Conservation (phyloP, 2,113 vertebrate genomes). For the Polyodon spathula region DNA sequence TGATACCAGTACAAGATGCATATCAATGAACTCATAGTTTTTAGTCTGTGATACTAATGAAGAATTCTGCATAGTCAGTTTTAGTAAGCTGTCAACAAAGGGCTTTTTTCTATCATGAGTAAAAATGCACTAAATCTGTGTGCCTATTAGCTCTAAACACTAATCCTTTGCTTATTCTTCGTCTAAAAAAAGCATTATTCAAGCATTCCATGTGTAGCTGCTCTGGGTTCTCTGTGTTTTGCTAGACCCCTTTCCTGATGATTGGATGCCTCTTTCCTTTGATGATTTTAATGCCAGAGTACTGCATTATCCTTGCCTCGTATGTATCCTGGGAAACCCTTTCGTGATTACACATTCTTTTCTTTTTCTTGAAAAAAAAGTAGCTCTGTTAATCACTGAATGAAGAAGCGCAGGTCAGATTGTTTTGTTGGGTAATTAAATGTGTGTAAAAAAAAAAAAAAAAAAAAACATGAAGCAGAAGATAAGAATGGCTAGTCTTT, state of each 20-base stretch:
- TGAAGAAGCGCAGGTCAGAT: constrained; percentile 9
- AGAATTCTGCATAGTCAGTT: constrained; percentile 12
- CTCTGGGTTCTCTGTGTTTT: constrained; percentile 29
- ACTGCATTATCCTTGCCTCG: constrained; percentile 42
- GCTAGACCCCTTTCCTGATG: constrained; percentile 31
- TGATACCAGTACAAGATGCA: constrained; percentile 7
- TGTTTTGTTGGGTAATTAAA: constrained; percentile 29
- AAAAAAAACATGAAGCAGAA: constrained; percentile 25
- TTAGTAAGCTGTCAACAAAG: constrained; percentile 15
- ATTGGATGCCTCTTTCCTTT: constrained; percentile 38
- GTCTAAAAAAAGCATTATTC: constrained; percentile 32
- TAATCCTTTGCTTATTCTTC: constrained; percentile 31
- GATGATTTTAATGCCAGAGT: constrained; percentile 37
- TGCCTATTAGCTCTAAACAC: constrained; percentile 19
- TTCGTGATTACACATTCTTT: constrained; percentile 19
- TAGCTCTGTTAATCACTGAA: constrained; percentile 21
- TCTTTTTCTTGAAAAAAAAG: neutral
- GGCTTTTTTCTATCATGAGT: constrained; percentile 20
- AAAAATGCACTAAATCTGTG: constrained; percentile 25
- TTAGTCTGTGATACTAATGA: constrained; percentile 1
- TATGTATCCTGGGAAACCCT: constrained; percentile 36
- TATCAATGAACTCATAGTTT: constrained; percentile 7
- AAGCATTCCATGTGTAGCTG: constrained; percentile 31
- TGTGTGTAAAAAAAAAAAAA: constrained; percentile 14
- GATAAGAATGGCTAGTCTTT: constrained; percentile 29